Percentiles rank a stretch among this genome's conserved stretches.
These are phyloP conservation scores for Drosophila paracracens DNA, from an alignment of 2,888 invertebrate genomes.

Conservation along the genomic window DNA sequence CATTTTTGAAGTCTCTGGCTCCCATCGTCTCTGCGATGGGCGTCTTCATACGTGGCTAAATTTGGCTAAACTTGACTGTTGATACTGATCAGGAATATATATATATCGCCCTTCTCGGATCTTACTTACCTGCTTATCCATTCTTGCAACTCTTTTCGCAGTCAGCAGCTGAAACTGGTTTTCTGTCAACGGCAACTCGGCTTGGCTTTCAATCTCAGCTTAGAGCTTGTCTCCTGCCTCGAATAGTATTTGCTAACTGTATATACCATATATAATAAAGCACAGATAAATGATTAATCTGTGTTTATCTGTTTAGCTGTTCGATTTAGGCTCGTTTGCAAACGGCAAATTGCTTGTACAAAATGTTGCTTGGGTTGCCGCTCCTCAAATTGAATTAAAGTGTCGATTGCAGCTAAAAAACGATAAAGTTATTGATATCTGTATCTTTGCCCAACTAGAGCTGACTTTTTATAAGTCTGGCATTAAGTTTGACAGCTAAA, in stretches of 20 bases:
- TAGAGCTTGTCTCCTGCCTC: slow-evolving; percentile 8
- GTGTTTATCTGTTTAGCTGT: background rate
- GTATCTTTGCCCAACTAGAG: background rate
- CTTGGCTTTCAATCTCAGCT: slow-evolving; percentile 6
- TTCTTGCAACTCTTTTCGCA: slow-evolving; percentile 1
- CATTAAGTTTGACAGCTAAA: background rate
- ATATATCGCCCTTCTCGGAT: too few relatives aligned
- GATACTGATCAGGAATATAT: background rate
- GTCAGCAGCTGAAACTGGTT: slow-evolving; percentile 27
- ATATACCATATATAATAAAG: background rate
- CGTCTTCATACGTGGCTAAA: too few relatives aligned
- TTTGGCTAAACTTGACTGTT: background rate
- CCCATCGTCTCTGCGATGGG: background rate
- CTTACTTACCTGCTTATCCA: too few relatives aligned
- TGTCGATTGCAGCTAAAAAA: background rate
- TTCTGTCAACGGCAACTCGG: slow-evolving; percentile 4
- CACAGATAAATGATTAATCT: background rate
- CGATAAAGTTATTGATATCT: background rate
- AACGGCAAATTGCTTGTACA: background rate
- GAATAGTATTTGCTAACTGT: background rate
- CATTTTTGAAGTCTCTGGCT: background rate
- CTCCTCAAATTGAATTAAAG: background rate
- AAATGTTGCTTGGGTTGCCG: background rate
- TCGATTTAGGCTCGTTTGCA: background rate
- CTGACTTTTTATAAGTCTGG: background rate